phyloP scores from a whole-genome alignment of 2,113 vertebrate species.

The Cacatua alba region DNA sequence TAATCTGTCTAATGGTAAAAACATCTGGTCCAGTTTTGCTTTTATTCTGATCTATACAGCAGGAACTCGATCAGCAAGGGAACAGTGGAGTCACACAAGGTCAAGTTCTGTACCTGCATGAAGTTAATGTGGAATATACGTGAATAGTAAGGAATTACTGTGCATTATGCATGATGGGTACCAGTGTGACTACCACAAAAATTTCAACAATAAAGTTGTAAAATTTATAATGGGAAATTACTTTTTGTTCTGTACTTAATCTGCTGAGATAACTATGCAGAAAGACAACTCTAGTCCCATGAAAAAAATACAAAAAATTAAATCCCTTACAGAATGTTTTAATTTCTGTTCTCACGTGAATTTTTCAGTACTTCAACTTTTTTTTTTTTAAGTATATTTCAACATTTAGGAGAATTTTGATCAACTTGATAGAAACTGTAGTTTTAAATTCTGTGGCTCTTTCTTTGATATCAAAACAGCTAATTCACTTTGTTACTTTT shows the following conservation, averaged over 20 bases:
- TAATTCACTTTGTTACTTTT: conserved; percentile 11
- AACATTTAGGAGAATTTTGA: not conserved
- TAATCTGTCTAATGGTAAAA: conserved; percentile 77
- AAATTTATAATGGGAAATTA: not conserved
- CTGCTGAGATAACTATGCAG: not conserved
- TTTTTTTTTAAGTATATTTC: not conserved
- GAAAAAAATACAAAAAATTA: not conserved
- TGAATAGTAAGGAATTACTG: conserved; percentile 55
- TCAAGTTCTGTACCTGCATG: conserved; percentile 64
- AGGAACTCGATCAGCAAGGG: conserved; percentile 72
- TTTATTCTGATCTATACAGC: conserved; percentile 75
- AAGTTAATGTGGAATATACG: not conserved
- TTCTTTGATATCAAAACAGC: conserved; percentile 27
- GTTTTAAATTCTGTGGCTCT: not conserved
- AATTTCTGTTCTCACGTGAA: not conserved
- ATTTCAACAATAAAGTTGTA: not conserved
- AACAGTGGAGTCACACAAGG: conserved; percentile 70
- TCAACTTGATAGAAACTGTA: not conserved
- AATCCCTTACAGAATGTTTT: not conserved
- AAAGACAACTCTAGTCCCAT: not conserved
- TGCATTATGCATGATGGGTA: not conserved
- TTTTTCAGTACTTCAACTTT: not conserved
- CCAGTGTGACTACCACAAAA: not conserved
- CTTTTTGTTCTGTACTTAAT: conserved; percentile 15
- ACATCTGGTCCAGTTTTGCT: conserved; percentile 77